Evolutionary conservation across 2,888 invertebrate genomes (phyloP).

Genomic region (Acanthosepion esculentum): DNA sequence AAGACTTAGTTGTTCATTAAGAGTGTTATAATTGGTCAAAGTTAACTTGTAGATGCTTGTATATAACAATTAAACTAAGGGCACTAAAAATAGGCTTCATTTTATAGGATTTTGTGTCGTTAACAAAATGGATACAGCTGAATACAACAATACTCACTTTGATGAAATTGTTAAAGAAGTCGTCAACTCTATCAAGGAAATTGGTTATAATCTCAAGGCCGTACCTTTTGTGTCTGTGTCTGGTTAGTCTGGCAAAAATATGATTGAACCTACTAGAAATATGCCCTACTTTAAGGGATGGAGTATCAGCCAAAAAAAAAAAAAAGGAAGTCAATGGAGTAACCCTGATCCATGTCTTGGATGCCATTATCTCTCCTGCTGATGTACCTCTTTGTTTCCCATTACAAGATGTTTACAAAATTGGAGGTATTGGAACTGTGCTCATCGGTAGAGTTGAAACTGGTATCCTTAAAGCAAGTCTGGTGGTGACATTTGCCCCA

Average conservation of each 20-base stretch:
- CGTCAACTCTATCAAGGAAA: slow-evolving; percentile 98
- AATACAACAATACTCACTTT: slow-evolving; percentile 92
- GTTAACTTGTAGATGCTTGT: too few relatives aligned
- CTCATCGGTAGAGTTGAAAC: slow-evolving; percentile 99
- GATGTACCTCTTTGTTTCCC: slow-evolving; percentile 98
- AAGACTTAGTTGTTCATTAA: too few relatives aligned
- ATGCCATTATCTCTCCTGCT: slow-evolving; percentile 96
- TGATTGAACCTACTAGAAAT: slow-evolving; percentile 95
- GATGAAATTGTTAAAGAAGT: slow-evolving; percentile 99
- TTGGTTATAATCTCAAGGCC: slow-evolving; percentile 97
- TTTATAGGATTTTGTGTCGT: slow-evolving; percentile 77
- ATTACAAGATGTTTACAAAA: slow-evolving; percentile 99
- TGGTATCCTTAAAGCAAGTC: slow-evolving; percentile 81
- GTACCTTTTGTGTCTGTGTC: slow-evolving; percentile 99
- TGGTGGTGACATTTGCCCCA: slow-evolving; percentile 97
- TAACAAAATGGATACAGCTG: slow-evolving; percentile 99
- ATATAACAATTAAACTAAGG: too few relatives aligned
- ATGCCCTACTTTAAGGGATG: slow-evolving; percentile 92
- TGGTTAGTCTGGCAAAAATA: slow-evolving; percentile 99
- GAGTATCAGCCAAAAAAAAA: slow-evolving; percentile 78
- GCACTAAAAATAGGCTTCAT: too few relatives aligned
- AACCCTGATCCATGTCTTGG: slow-evolving; percentile 96
- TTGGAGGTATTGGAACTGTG: slow-evolving; percentile 99
- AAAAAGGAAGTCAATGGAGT: slow-evolving; percentile 79
- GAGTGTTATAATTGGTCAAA: too few relatives aligned